A percentile compares a stretch with the other conserved stretches of the same genome.
phyloP scores from a whole-genome alignment of 64 coral and sea anemone genomes.

The Pachyseris speciosa region DNA sequence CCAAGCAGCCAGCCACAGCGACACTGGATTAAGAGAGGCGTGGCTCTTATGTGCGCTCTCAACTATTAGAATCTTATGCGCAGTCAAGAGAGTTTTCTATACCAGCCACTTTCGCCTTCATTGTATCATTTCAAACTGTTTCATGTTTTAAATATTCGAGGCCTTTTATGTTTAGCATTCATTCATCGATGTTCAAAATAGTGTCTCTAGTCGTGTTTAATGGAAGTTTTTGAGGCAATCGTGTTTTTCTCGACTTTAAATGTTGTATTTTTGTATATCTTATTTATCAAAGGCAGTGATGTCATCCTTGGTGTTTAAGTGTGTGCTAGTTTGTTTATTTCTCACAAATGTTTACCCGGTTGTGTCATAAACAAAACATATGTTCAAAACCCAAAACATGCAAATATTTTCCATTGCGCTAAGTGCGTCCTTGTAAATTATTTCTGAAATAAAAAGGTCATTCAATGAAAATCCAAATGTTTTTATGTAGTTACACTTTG shows the following conservation, averaged over 20 bases:
- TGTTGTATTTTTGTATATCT: neutral
- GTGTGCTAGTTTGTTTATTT: neutral
- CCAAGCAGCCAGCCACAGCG: slow-evolving; percentile 88
- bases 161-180: neutral
- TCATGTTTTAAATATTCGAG: neutral
- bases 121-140: neutral
- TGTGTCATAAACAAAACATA: neutral
- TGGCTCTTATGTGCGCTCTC: slow-evolving; percentile 97
- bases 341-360: neutral
- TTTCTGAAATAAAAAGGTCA: neutral
- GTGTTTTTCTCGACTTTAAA: neutral
- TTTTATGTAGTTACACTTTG: too few relatives aligned
- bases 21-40: slow-evolving; percentile 98
- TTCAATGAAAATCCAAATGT: neutral
- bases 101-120: neutral
- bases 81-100: neutral
- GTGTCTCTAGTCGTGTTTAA: neutral
- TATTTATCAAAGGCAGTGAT: neutral
- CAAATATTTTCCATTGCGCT: neutral
- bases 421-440: slow-evolving; percentile 19
- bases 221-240: too few relatives aligned
- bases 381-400: neutral
- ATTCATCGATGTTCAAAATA: neutral
- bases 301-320: neutral
- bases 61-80: slow-evolving; percentile 71